phyloP scores from a whole-genome alignment of 2,797 vertebrate genomes.

The Acropternis orthonyx region DNA sequence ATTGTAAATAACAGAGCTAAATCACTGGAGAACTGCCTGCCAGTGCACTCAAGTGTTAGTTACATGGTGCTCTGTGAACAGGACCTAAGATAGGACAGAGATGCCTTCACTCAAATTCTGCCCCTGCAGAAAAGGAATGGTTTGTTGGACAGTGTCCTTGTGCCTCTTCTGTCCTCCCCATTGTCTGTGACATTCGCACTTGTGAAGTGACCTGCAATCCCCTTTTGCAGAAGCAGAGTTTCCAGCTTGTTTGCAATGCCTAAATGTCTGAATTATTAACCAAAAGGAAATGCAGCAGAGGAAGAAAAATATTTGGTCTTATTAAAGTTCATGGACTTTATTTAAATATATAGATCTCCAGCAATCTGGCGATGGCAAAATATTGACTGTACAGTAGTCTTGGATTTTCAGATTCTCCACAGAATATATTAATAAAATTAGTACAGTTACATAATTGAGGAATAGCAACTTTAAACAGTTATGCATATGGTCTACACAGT shows the following conservation, averaged over 20 bases:
- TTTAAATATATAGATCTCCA: background rate
- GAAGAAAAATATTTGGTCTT: background rate
- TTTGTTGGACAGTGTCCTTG: background rate
- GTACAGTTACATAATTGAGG: background rate
- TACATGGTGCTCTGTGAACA: constrained; percentile 20
- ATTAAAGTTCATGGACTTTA: background rate
- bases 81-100: constrained; percentile 35
- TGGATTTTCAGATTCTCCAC: background rate
- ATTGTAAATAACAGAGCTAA: background rate
- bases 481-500: background rate
- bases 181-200: background rate
- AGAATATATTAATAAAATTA: background rate
- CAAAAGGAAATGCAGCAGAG: background rate
- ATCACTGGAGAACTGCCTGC: background rate
- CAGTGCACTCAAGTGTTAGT: background rate
- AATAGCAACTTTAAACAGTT: background rate
- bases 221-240: constrained; percentile 1
- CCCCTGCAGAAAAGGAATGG: background rate
- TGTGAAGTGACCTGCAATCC: background rate
- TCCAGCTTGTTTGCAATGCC: background rate
- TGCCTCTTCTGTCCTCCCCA: background rate
- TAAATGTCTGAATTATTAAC: background rate
- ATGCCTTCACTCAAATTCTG: background rate
- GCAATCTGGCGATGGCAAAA: background rate
- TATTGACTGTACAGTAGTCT: background rate